A percentile compares a stretch with the other conserved stretches of the same genome.
phyloP scores from a whole-genome alignment of 2,797 vertebrate species.

The Coluber constrictor region DNA sequence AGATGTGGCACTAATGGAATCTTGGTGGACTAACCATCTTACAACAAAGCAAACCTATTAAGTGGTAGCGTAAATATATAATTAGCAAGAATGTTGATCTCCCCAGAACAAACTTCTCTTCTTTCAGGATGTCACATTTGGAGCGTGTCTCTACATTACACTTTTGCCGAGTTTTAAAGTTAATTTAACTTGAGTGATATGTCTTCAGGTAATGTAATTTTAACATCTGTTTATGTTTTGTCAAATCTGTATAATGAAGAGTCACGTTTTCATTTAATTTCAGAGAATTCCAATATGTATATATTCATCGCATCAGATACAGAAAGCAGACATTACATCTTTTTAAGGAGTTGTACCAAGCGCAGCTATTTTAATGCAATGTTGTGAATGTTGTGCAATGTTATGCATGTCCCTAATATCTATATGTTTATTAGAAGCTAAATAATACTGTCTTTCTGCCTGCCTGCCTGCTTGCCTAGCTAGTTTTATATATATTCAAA shows the following conservation, averaged over 20 bases:
- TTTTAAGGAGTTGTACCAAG: neutral
- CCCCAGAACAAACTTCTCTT: conserved; percentile 5
- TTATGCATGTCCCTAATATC: neutral
- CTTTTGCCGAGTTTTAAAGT: neutral
- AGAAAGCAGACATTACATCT: conserved; percentile 8
- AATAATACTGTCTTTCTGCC: neutral
- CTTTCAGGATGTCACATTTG: conserved; percentile 15
- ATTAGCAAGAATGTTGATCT: conserved; percentile 9
- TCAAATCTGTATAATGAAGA: neutral
- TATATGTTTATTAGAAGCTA: neutral
- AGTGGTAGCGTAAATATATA: conserved; percentile 20
- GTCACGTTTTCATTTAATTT: neutral
- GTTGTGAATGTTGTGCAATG: neutral
- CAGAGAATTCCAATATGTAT: conserved; percentile 6
- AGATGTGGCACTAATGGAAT: conserved; percentile 59
- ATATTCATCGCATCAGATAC: neutral
- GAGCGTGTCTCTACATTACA: neutral
- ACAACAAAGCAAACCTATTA: conserved; percentile 23
- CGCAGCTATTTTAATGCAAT: neutral
- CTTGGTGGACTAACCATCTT: conserved; percentile 18
- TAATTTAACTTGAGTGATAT: conserved; percentile 22
- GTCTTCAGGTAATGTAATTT: conserved; percentile 12
- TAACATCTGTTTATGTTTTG: conserved; percentile 8
- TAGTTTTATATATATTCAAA: neutral
- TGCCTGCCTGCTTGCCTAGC: neutral